Evolutionary conservation across 1,140 invertebrate genomes (phyloP), one percentile per base, ranked within the genome.

Genomic region (Trichoplusia ni): DNA sequence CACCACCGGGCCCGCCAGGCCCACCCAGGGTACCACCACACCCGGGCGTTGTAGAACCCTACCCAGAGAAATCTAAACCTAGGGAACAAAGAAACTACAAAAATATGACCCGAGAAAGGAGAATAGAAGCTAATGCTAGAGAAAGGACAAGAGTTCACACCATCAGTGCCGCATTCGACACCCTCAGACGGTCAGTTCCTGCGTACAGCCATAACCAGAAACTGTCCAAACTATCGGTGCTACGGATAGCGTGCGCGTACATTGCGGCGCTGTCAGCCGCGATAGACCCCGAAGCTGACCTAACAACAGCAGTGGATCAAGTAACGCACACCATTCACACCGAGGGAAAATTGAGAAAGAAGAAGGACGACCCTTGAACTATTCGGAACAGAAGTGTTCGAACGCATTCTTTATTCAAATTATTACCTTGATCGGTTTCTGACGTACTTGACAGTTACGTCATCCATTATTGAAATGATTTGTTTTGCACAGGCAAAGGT

Each of bases 141-240:
- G 97, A 99, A 85, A 90, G 97, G 27, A 97, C 97, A 5, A 91
- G 97, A 35, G 97, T 99, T 0, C 97, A 99, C 84, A 98, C 97
- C 0, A 98, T 99, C 64, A 98, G 97, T 79, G 97, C 97, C 0
- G 97, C 97, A 0, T 99, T 98, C 85, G 97, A 99, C 54, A 97
- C 95, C 0, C 90, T 99, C 0, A 92, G 97, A 27, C 92, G 92
- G 29, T 92, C 97, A 0, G 95, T 99, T 8, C 97, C 97, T 0
- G 94, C 97, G 0, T 98, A 98, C 79, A 97, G 97, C 3, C 95
- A 97, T 84, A 97, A 97, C 79, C 97, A 98, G 81, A 98, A 98
- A 88, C 92, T 98, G 4, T 98, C 96, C 0, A 98, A 98, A 81
- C 84, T 99, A 18, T 97, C 97, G 0, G 97, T 98, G 1, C 86